These are phyloP conservation scores for Gasterosteus nipponicus DNA, from an alignment of 2,113 vertebrate genomes.

Conservation along the genomic window DNA sequence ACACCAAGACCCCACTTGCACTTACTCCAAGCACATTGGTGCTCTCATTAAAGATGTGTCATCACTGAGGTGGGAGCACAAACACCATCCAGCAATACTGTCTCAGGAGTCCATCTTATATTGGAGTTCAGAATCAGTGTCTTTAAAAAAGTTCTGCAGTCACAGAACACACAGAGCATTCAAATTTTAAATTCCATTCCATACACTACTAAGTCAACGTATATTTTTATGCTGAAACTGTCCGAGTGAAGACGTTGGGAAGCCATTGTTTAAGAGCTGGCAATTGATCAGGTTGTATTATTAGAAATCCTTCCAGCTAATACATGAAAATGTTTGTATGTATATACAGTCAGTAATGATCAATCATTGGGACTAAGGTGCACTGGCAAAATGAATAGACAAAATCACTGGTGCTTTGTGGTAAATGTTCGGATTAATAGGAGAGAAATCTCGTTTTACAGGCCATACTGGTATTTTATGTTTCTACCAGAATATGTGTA, in stretches of 20 bases:
- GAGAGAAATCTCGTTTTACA: too few species aligned
- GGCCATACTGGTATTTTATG: too few species aligned
- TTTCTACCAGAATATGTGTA: too few species aligned
- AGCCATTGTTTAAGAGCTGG: not conserved
- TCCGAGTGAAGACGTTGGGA: not conserved
- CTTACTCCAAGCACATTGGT: constrained; percentile 40
- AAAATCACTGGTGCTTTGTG: not conserved
- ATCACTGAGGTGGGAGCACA: constrained; percentile 26
- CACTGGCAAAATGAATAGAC: not conserved
- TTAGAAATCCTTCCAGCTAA: not conserved
- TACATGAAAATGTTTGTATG: not conserved
- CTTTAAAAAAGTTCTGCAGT: constrained; percentile 19
- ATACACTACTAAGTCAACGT: not conserved
- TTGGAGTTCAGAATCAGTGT: constrained; percentile 9
- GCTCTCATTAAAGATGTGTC: constrained; percentile 52
- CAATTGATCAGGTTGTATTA: not conserved
- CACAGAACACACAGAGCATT: not conserved
- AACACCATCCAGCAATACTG: constrained; percentile 40
- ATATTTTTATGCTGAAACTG: not conserved
- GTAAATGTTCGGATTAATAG: constrained; percentile 1
- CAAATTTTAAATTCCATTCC: constrained; percentile 3
- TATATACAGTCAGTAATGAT: not conserved
- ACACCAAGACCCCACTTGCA: constrained; percentile 13
- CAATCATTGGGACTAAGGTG: not conserved
- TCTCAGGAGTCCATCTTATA: constrained; percentile 36